A percentile compares a stretch with the other conserved stretches of the same genome.
Evolutionary conservation across 2,888 invertebrate genomes (phyloP).

Genomic region (Notodonta dromedarius): DNA sequence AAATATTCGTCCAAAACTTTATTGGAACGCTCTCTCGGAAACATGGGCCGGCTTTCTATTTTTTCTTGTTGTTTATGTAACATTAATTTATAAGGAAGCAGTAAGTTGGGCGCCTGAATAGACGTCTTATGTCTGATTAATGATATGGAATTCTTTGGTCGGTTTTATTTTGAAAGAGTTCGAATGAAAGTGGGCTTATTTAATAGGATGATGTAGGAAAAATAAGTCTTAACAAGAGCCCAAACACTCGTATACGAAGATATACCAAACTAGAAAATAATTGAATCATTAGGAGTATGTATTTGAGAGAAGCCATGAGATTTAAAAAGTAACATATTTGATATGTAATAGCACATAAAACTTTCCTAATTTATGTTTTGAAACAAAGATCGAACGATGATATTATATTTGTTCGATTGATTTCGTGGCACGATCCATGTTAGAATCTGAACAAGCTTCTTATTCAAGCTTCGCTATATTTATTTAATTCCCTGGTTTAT

Average conservation of each 20-base stretch:
- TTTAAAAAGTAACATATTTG: too few species aligned
- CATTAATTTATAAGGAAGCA: conserved; percentile 62
- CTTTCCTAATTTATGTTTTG: not conserved
- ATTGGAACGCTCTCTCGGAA: conserved; percentile 24
- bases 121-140: conserved; percentile 65
- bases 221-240: conserved; percentile 21
- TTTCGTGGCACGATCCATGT: not conserved
- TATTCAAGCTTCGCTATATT: not conserved
- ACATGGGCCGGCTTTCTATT: conserved; percentile 24
- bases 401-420: not conserved
- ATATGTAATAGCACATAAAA: too few species aligned
- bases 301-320: too few species aligned
- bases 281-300: not conserved
- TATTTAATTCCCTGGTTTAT: not conserved
- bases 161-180: conserved; percentile 53
- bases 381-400: conserved; percentile 11
- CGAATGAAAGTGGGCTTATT: conserved; percentile 44
- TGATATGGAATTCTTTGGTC: conserved; percentile 53
- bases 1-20: conserved; percentile 24
- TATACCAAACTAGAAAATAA: not conserved
- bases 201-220: conserved; percentile 66
- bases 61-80: conserved; percentile 56
- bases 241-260: conserved; percentile 27
- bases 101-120: conserved; percentile 52
- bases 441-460: not conserved